Evolutionary conservation across 2,888 invertebrate species (phyloP).

Genomic region (Drosophila mimetica): DNA sequence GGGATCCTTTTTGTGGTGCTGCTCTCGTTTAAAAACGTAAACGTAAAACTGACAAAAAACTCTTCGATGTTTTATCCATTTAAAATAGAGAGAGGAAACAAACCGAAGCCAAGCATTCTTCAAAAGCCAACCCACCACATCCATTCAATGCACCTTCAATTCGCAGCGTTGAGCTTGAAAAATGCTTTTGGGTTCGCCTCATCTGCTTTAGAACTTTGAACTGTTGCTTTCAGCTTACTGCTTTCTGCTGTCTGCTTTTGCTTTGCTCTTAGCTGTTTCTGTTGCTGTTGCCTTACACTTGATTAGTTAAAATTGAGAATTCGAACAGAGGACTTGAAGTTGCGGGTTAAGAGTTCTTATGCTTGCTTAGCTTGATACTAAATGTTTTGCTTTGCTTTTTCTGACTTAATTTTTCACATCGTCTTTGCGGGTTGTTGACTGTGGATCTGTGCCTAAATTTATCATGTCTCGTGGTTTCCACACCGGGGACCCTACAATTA

Average conservation of each 20-base stretch:
- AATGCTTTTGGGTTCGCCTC: slow-evolving; percentile 33
- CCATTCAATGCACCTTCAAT: slow-evolving; percentile 29
- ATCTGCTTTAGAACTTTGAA: slow-evolving; percentile 51
- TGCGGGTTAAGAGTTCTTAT: slow-evolving; percentile 48
- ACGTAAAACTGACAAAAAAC: slow-evolving; percentile 56
- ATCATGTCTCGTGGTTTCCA: slow-evolving; percentile 98
- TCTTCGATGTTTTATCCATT: slow-evolving; percentile 45
- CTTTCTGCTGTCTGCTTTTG: slow-evolving; percentile 14
- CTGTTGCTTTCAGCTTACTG: slow-evolving; percentile 36
- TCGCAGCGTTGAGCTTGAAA: slow-evolving; percentile 41
- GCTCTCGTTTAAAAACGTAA: slow-evolving; percentile 48
- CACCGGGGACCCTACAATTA: slow-evolving; percentile 97
- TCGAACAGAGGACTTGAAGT: slow-evolving; percentile 54
- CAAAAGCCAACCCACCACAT: slow-evolving; percentile 24
- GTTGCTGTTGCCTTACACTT: slow-evolving; percentile 55
- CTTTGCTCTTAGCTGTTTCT: slow-evolving; percentile 42
- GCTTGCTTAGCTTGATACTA: slow-evolving; percentile 51
- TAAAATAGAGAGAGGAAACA: slow-evolving; percentile 17
- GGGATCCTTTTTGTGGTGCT: slow-evolving; percentile 37
- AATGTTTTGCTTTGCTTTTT: slow-evolving; percentile 66
- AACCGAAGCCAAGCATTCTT: slow-evolving; percentile 38
- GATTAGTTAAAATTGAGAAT: slow-evolving; percentile 65
- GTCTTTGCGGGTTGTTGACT: slow-evolving; percentile 85
- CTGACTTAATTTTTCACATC: slow-evolving; percentile 84
- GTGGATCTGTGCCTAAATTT: slow-evolving; percentile 86